phyloP scores from a whole-genome alignment of 2,797 vertebrate species.

The Neomorphus geoffroyi region DNA sequence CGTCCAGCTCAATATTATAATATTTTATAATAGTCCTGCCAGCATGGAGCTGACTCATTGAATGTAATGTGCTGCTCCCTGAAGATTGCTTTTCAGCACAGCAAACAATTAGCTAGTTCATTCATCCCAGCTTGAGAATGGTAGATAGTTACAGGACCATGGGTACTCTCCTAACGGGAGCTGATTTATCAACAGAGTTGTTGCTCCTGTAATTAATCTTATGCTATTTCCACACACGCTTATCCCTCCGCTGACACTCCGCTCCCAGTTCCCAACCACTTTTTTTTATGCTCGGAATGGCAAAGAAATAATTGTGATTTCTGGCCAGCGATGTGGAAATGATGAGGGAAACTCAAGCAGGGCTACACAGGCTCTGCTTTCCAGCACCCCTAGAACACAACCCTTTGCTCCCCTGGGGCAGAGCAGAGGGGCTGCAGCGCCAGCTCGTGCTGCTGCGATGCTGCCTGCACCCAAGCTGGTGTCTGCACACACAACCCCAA shows the following conservation, averaged over 20 bases:
- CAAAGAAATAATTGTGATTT: background rate
- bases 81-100: slow-evolving; percentile 53
- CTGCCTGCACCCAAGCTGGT: fast-evolving
- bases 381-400: background rate
- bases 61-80: slow-evolving; percentile 50
- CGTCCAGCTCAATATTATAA: slow-evolving; percentile 51
- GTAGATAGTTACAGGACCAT: slow-evolving; percentile 3
- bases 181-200: slow-evolving; percentile 24
- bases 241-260: background rate
- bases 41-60: slow-evolving; percentile 51
- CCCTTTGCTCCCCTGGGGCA: background rate
- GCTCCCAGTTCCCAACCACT: background rate
- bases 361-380: background rate
- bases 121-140: slow-evolving; percentile 62
- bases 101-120: slow-evolving; percentile 56
- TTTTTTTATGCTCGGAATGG: background rate
- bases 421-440: background rate
- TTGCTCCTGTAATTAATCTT: slow-evolving; percentile 52
- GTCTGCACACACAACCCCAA: background rate
- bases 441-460: fast-evolving
- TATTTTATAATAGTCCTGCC: slow-evolving; percentile 59
- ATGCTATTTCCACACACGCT: background rate
- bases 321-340: background rate
- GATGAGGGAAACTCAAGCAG: background rate
- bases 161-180: slow-evolving; percentile 1